Base-by-base conservation (phyloP, 1,140 invertebrate species). In the Ceratina calcarata region DNA sequence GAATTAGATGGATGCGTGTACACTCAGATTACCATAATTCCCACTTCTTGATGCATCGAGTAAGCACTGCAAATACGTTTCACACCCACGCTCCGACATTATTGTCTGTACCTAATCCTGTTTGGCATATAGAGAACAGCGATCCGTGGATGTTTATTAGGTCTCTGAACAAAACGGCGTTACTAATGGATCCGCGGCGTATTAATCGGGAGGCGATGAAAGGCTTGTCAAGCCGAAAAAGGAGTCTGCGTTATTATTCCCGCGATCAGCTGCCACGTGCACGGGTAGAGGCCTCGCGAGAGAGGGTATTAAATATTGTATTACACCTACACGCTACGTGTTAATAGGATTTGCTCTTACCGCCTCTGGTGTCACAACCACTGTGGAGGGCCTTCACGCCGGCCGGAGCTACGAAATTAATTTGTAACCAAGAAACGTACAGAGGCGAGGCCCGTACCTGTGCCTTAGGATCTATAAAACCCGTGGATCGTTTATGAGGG, bases 381-480 rank as follows among this genome's bases (percentile, higher is more conserved):
- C 49, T 53, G 24, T 58, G 61, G 51, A 58, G 67, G 55, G 32
- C 27, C 67, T 76, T 76, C 79, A 84, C 57, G 66, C 24, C 32
- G 53, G 1, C 18, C 55, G 57, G 51, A 76, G 67, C 62, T 53
- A n/a, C 64, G 67, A 82, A 86, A 86, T 86, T 82, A 85, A 85
- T 86, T 86, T 80, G 67, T 79, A 85, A 86, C 81, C 82, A 78
- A 73, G 81, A 81, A 75, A 83, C 83, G 64, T 81, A 74, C 72
- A 58, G 78, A 77, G 57, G 20, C 13, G 20, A 15, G 8, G 64
- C 10, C 18, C 15, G 16, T 60, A 18, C 62, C 1, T 15, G 1
- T 10, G 55, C 18, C 1, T 18, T 1, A 18, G 3, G 13, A 15
- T 6, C 37, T 15, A 15, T 53, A 27, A 18, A 27, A 37, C n/a